phyloP scores from a whole-genome alignment of 30 jellyfish, hydroid and myxozoan genomes.

The Hydractinia echinata region DNA sequence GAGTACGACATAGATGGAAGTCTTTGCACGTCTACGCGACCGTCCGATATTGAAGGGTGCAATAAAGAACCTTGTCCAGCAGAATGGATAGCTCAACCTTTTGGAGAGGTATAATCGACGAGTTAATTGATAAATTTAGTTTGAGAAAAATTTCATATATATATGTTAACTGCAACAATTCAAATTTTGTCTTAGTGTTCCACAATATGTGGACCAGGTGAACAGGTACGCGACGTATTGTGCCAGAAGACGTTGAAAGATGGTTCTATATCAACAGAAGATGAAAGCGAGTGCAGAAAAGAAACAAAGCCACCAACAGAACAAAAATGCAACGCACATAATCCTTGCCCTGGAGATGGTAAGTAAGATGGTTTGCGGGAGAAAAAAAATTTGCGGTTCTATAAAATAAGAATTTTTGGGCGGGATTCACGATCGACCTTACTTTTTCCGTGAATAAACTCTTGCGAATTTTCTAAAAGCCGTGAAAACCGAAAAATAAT shows the following conservation, averaged over 20 bases:
- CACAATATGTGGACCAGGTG: conserved; percentile 94
- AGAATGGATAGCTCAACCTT: conserved; percentile 99
- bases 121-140: too few species aligned
- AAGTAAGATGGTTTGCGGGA: background rate
- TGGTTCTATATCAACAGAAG: conserved; percentile 58
- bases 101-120: conserved; percentile 83
- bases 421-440: too few species aligned
- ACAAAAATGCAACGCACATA: conserved; percentile 90
- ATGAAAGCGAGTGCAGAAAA: conserved; percentile 64
- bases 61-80: conserved; percentile 96
- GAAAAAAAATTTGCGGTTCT: background rate
- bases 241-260: conserved; percentile 84
- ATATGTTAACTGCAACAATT: background rate
- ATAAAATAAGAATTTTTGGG: too few species aligned
- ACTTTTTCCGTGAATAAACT: too few species aligned
- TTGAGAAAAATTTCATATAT: background rate
- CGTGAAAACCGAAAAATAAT: too few species aligned
- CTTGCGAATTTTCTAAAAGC: too few species aligned
- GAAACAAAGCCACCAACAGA: conserved; percentile 96
- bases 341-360: conserved; percentile 98
- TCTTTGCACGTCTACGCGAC: conserved; percentile 74
- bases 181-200: conserved; percentile 71
- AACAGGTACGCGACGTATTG: conserved; percentile 82
- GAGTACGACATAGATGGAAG: conserved; percentile 91
- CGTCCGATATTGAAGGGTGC: conserved; percentile 87